phyloP scores from a whole-genome alignment of 1,140 invertebrate species.

The Drosophila kurseongensis region DNA sequence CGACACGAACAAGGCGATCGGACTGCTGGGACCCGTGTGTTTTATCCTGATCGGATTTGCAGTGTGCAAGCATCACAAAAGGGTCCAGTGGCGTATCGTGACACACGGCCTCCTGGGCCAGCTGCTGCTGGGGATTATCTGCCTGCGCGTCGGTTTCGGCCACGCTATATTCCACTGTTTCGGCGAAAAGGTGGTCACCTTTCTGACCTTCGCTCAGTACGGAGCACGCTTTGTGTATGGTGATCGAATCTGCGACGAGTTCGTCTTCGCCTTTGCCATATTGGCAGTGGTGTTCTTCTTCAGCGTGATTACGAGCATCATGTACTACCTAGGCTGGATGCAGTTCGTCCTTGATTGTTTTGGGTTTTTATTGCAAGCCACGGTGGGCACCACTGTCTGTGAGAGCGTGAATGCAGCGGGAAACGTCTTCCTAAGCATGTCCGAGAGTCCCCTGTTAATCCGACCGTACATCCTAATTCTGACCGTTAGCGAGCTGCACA shows the following conservation, averaged over 20 bases:
- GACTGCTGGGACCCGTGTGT: constrained; percentile 86
- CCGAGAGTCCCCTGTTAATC: constrained; percentile 93
- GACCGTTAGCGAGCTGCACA: constrained; percentile 95
- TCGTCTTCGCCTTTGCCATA: constrained; percentile 92
- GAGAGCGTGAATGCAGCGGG: constrained; percentile 95
- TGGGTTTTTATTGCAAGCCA: constrained; percentile 89
- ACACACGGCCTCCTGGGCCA: constrained; percentile 92
- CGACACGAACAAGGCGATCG: constrained; percentile 9
- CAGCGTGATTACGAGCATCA: constrained; percentile 92
- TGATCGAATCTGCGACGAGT: constrained; percentile 86
- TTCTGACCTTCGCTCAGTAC: constrained; percentile 90
- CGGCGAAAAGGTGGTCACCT: constrained; percentile 90
- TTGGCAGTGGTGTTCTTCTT: constrained; percentile 95
- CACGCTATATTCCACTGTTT: constrained; percentile 90
- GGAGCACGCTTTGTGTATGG: constrained; percentile 95
- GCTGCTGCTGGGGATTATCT: constrained; percentile 92
- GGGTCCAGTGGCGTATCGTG: constrained; percentile 91
- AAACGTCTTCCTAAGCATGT: constrained; percentile 95
- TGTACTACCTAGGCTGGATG: constrained; percentile 94
- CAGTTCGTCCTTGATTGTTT: constrained; percentile 92
- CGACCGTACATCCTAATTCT: constrained; percentile 91
- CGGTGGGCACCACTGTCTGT: constrained; percentile 93
- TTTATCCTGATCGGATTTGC: constrained; percentile 85
- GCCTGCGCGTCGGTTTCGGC: constrained; percentile 92
- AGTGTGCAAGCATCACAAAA: constrained; percentile 86